Evolutionary conservation across 2,888 invertebrate genomes (phyloP).

Genomic region (Papilio protenor): DNA sequence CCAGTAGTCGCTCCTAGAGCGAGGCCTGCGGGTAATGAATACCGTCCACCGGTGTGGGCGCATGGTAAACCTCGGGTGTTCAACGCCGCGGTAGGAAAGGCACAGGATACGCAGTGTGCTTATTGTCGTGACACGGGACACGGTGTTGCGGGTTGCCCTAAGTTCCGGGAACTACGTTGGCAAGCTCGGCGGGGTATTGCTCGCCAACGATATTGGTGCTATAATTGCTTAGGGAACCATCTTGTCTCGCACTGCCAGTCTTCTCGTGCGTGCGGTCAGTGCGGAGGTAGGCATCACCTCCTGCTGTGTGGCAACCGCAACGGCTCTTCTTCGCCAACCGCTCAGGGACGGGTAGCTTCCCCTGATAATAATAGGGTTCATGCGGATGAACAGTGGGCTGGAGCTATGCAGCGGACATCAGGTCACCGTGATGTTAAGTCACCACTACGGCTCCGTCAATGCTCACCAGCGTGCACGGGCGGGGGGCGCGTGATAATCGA

Average conservation of each 20-base stretch:
- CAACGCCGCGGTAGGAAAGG: not conserved
- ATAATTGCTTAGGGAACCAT: constrained; percentile 23
- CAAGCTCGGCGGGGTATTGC: constrained; percentile 26
- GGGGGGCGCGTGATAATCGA: not conserved
- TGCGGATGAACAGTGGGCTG: not conserved
- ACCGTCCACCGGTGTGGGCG: not conserved
- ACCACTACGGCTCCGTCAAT: not conserved
- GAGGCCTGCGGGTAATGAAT: not conserved
- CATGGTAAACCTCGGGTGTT: not conserved
- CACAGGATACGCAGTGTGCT: not conserved
- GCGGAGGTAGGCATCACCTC: constrained; percentile 11
- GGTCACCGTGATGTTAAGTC: not conserved
- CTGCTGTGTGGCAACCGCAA: constrained; percentile 19
- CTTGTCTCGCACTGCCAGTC: constrained; percentile 13
- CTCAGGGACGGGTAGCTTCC: not conserved
- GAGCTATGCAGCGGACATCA: not conserved
- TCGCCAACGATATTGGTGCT: not conserved
- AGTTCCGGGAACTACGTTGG: constrained; percentile 12
- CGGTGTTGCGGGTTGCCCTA: too few species aligned
- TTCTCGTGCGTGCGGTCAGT: constrained; percentile 2
- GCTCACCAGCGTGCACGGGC: not conserved
- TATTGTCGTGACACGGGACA: not conserved
- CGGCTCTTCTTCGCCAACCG: not conserved
- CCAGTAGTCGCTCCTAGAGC: not conserved
- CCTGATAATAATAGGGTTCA: too few species aligned